Conservation (phyloP, 2,888 invertebrate genomes). For the Xestia c-nigrum region DNA sequence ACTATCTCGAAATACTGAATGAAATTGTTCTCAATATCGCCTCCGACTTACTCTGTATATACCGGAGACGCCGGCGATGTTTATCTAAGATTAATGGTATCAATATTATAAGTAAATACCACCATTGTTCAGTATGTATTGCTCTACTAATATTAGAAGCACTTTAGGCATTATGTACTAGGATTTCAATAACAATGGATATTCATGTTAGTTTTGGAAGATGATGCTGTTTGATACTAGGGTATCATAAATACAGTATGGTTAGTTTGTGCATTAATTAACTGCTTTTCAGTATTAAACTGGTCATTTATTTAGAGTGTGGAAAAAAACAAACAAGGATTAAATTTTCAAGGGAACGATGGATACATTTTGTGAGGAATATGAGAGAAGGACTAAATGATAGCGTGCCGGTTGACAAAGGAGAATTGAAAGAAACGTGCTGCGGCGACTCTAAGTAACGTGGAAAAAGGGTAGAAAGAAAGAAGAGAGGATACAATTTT, state of each 20-base stretch:
- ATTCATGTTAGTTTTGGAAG: slow-evolving; percentile 16
- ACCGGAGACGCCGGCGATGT: slow-evolving; percentile 48
- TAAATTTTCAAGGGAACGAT: too few relatives aligned
- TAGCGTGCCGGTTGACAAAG: too few relatives aligned
- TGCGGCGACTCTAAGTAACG: too few relatives aligned
- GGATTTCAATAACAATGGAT: slow-evolving; percentile 39
- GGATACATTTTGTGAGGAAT: too few relatives aligned
- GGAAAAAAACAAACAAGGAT: background rate
- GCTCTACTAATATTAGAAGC: slow-evolving; percentile 51
- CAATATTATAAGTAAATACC: slow-evolving; percentile 65
- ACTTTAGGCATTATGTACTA: slow-evolving; percentile 54
- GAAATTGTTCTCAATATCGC: slow-evolving; percentile 54
- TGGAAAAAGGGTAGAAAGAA: too few relatives aligned
- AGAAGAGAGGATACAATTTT: background rate
- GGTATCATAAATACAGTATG: background rate
- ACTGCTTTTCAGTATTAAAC: slow-evolving; percentile 1
- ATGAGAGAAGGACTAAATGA: background rate
- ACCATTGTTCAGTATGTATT: slow-evolving; percentile 61
- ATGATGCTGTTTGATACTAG: slow-evolving; percentile 1
- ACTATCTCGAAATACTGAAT: slow-evolving; percentile 27
- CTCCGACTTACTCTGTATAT: slow-evolving; percentile 25
- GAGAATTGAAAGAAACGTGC: too few relatives aligned
- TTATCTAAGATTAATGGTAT: slow-evolving; percentile 63
- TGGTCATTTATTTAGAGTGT: background rate
- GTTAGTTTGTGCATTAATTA: background rate